Evolutionary conservation across 1,140 invertebrate species (phyloP).

Genomic region (Papilio aristodemus): DNA sequence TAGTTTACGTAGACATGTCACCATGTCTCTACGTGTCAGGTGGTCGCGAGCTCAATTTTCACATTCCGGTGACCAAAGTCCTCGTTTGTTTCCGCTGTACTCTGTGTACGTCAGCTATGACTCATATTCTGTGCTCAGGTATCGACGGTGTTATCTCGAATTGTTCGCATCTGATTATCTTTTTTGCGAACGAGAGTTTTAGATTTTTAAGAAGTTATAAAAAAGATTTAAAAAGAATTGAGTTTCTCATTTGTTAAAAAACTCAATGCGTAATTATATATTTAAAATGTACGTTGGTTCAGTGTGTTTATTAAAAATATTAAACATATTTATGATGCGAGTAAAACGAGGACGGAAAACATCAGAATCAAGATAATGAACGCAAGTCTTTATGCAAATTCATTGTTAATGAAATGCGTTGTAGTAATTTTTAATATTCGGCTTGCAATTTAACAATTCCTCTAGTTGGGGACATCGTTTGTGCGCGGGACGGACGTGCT

Average conservation of each 20-base stretch:
- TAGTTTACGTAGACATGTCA: too few relatives aligned
- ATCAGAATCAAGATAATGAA: too few relatives aligned
- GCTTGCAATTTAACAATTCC: neutral
- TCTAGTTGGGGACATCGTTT: neutral
- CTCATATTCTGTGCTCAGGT: neutral
- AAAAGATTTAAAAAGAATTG: too few relatives aligned
- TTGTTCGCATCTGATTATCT: neutral
- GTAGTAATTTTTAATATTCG: neutral
- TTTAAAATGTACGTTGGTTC: too few relatives aligned
- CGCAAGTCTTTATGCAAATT: too few relatives aligned
- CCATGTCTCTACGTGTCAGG: neutral
- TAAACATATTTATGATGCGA: too few relatives aligned
- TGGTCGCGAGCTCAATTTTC: slow-evolving; percentile 9
- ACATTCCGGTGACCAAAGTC: neutral
- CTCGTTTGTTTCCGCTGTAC: neutral
- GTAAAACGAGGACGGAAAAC: too few relatives aligned
- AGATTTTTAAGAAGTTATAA: neutral
- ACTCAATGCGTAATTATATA: too few relatives aligned
- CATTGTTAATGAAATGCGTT: too few relatives aligned
- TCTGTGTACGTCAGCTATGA: neutral
- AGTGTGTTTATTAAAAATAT: too few relatives aligned
- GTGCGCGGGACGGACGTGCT: slow-evolving; percentile 1
- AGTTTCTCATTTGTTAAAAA: too few relatives aligned
- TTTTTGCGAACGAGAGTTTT: neutral
- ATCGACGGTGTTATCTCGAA: too few relatives aligned